These are phyloP conservation scores for Turritopsis dohrnii DNA, from an alignment of 30 jellyfish, hydroid and myxozoan species.

Conservation along the genomic window DNA sequence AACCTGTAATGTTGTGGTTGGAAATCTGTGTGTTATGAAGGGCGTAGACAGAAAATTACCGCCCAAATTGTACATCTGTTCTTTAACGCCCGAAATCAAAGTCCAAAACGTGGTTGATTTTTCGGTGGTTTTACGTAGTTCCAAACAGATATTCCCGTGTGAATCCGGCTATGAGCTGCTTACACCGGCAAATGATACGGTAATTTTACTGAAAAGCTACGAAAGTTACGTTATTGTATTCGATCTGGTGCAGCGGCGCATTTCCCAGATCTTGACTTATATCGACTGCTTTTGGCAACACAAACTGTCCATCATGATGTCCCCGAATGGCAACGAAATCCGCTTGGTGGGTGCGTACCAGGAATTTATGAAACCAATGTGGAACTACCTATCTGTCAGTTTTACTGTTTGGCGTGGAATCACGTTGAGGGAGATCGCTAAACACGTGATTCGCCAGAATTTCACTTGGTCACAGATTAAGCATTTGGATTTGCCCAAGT, in stretches of 20 bases:
- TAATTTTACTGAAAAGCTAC: neutral
- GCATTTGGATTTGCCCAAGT: neutral
- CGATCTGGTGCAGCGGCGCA: conserved; percentile 12
- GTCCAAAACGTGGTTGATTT: conserved; percentile 1
- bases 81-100: neutral
- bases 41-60: neutral
- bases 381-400: neutral
- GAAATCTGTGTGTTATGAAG: neutral
- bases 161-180: neutral
- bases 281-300: conserved; percentile 27
- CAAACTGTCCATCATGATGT: neutral
- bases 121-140: neutral
- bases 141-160: conserved; percentile 1
- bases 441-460: neutral
- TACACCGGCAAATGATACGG: neutral
- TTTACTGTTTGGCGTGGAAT: conserved; percentile 26
- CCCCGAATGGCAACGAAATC: conserved; percentile 27
- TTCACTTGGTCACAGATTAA: neutral
- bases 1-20: neutral
- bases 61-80: conserved; percentile 1
- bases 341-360: conserved; percentile 19
- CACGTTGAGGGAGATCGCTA: neutral
- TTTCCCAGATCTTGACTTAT: conserved; percentile 25
- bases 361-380: neutral
- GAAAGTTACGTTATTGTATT: conserved; percentile 21